Evolutionary conservation across 2,113 vertebrate genomes (phyloP).

Genomic region (Vicugna pacos): DNA sequence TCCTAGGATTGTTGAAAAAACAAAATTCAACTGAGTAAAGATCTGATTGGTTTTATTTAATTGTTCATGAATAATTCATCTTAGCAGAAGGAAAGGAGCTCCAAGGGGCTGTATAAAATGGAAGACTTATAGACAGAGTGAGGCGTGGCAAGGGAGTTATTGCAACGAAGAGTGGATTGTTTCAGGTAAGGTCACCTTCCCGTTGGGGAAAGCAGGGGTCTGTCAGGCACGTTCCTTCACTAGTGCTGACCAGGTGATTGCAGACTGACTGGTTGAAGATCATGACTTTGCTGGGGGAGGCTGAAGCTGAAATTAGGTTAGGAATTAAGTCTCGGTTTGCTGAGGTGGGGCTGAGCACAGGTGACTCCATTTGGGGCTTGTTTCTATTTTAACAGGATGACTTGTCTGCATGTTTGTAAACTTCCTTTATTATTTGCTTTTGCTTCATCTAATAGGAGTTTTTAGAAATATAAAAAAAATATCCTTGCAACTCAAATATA

Average conservation of each 20-base stretch:
- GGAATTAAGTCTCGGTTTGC: neutral
- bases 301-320: neutral
- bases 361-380: neutral
- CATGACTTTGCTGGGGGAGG: neutral
- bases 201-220: neutral
- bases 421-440: constrained; percentile 8
- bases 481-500: neutral
- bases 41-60: neutral
- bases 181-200: neutral
- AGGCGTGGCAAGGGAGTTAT: neutral
- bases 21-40: neutral
- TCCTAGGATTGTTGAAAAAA: neutral
- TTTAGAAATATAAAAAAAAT: constrained; percentile 10
- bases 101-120: neutral
- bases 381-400: neutral
- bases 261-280: neutral
- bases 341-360: neutral
- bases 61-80: neutral
- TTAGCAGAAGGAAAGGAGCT: neutral
- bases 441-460: neutral
- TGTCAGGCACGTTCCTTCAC: neutral
- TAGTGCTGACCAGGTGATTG: neutral
- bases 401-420: neutral
- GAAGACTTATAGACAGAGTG: neutral
- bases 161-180: neutral